Percentiles rank a stretch among this genome's conserved stretches.
phyloP scores from a whole-genome alignment of 2,888 invertebrate species.

The Sycophila texana region DNA sequence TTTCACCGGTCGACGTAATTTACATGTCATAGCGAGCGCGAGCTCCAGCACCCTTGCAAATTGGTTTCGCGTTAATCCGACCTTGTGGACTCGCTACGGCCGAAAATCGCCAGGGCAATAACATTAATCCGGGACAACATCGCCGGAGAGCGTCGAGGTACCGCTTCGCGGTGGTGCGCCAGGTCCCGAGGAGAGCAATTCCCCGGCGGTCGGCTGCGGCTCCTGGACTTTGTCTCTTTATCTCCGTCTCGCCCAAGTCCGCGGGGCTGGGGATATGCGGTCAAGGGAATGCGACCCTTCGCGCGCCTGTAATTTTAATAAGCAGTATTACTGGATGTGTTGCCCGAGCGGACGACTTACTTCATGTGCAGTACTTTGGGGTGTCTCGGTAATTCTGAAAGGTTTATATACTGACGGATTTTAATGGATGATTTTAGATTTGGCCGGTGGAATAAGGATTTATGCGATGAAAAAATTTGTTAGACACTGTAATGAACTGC shows the following conservation, averaged over 20 bases:
- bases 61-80: constrained; percentile 63
- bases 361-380: constrained; percentile 46
- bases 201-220: constrained; percentile 67
- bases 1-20: constrained; percentile 14
- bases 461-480: too few species aligned
- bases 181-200: constrained; percentile 68
- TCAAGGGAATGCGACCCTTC: constrained; percentile 59
- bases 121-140: constrained; percentile 71
- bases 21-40: constrained; percentile 39
- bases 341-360: constrained; percentile 63
- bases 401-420: too few species aligned
- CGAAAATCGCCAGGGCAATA: constrained; percentile 70
- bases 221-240: constrained; percentile 65
- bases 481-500: too few species aligned
- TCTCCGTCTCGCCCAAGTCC: constrained; percentile 42
- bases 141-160: constrained; percentile 56
- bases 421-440: too few species aligned
- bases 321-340: constrained; percentile 68
- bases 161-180: constrained; percentile 63
- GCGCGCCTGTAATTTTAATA: constrained; percentile 73
- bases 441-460: too few species aligned
- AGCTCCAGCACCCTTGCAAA: constrained; percentile 46
- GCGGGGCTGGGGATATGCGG: constrained; percentile 63
- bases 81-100: constrained; percentile 43
- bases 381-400: too few species aligned